Evolutionary conservation across 1,140 invertebrate genomes (phyloP), one percentile per base, ranked within the genome.

Genomic region (Sycophaga agraensis): DNA sequence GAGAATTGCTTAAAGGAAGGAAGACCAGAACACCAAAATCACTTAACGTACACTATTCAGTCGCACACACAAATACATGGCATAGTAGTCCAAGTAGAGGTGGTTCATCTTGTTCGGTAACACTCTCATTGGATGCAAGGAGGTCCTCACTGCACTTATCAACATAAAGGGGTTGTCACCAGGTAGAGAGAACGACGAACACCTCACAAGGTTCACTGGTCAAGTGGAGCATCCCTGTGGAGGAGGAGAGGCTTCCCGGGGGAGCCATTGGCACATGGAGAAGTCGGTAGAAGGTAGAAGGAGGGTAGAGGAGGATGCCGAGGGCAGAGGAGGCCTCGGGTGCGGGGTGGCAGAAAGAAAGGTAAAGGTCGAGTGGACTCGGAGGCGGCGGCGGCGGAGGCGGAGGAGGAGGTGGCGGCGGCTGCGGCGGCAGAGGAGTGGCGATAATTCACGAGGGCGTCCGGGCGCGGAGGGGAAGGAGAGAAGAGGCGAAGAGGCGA

Each of bases 11-110:
- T 21, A 42, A 45, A 43, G n/a, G 4, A 19, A 39, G 59, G 50
- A 61, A 61, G 50, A 61, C 50, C 42, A 39, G 19, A 54, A 59
- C 49, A 51, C 48, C 48, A 34, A 19, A 51, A 5, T 53, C 28
- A 53, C 46, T 51, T 22, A 51, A 51, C 34, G 19, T 34, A 26
- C 35, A 40, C 35, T 26, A 34, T 12, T 51, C 17, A 45, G 35
- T 53, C 16, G 12, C 31, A 53, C 40, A 12, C 49, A 53, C 24
- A 49, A 35, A 35, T 39, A 45, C 26, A 57, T 14, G 11, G 34
- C 45, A 26, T 49, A 16, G 8, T 21, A 49, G 19, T 21, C 21
- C 11, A 48, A 17, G 12, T 39, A 37, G 14, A 39, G 0, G 12
- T 1, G 16, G 31, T 59, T 11, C 48, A 51, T 34, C 39, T 59